phyloP scores from a whole-genome alignment of 2,797 vertebrate species.

The Rhinella marina region DNA sequence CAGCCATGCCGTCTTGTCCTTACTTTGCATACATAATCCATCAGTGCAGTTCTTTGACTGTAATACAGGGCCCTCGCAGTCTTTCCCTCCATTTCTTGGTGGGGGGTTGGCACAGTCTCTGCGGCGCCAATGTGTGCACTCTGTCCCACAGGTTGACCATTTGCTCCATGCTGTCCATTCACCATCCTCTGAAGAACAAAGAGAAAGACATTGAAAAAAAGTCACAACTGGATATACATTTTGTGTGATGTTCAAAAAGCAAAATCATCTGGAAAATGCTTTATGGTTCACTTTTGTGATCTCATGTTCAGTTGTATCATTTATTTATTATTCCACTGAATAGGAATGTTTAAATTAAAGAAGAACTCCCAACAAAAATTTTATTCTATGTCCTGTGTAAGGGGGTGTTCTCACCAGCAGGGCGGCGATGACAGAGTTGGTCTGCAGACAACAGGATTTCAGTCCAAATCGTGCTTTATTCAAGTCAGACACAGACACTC shows the following conservation, averaged over 20 bases:
- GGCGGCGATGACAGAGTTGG: too few species aligned
- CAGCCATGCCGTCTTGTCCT: constrained; percentile 72
- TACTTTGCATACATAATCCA: constrained; percentile 98
- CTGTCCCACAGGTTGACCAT: constrained; percentile 97
- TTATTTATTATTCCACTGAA: background rate
- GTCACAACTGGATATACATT: too few species aligned
- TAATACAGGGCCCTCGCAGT: constrained; percentile 92
- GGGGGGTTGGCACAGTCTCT: constrained; percentile 90
- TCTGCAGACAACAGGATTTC: too few species aligned
- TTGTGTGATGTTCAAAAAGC: too few species aligned
- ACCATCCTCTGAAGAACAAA: constrained; percentile 93
- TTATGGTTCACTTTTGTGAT: background rate
- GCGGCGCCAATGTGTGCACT: constrained; percentile 97
- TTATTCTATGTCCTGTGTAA: too few species aligned
- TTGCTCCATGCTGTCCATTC: constrained; percentile 98
- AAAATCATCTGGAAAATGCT: too few species aligned
- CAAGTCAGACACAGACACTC: too few species aligned
- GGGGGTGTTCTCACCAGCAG: too few species aligned
- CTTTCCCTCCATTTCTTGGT: constrained; percentile 94
- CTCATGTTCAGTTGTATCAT: background rate
- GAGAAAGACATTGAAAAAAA: background rate
- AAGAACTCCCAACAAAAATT: too few species aligned
- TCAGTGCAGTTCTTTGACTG: constrained; percentile 99
- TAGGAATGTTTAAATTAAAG: background rate
- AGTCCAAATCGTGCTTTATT: too few species aligned